A percentile compares a stretch with the other conserved stretches of the same genome.
These are phyloP conservation scores for Gymnoscopelus braueri DNA, from an alignment of 2,797 vertebrate genomes.

Conservation along the genomic window DNA sequence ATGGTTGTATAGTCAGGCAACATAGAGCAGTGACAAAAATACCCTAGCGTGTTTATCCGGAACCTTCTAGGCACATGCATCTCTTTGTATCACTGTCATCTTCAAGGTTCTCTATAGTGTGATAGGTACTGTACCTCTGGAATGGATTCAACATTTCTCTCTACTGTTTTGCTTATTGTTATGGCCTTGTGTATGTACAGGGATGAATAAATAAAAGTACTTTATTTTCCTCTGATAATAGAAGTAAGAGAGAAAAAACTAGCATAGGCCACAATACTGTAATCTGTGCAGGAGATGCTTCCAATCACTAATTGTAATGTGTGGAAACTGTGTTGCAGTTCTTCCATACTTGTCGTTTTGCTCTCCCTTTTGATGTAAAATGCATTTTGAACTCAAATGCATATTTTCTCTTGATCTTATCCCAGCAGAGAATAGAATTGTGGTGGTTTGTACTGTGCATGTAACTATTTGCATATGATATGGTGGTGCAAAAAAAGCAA, in stretches of 20 bases:
- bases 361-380: slow-evolving; percentile 64
- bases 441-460: slow-evolving; percentile 73
- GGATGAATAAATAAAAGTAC: slow-evolving; percentile 34
- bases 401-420: slow-evolving; percentile 60
- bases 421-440: slow-evolving; percentile 48
- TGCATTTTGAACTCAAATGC: slow-evolving; percentile 59
- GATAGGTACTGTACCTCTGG: slow-evolving; percentile 62
- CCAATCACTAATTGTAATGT: slow-evolving; percentile 63
- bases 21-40: slow-evolving; percentile 40
- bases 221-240: slow-evolving; percentile 40
- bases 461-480: slow-evolving; percentile 69
- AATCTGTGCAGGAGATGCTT: slow-evolving; percentile 61
- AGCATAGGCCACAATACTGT: slow-evolving; percentile 49
- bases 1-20: slow-evolving; percentile 26
- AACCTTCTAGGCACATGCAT: slow-evolving; percentile 60
- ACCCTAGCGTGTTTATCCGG: slow-evolving; percentile 39
- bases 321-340: slow-evolving; percentile 54
- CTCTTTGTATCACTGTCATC: slow-evolving; percentile 70
- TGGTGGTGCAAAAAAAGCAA: slow-evolving; percentile 24
- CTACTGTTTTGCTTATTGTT: slow-evolving; percentile 53
- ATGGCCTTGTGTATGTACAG: slow-evolving; percentile 45
- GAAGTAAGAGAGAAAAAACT: slow-evolving; percentile 49
- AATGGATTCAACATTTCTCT: slow-evolving; percentile 66
- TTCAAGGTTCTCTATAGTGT: slow-evolving; percentile 49
- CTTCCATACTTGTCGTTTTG: slow-evolving; percentile 61